Evolutionary conservation across 2,113 vertebrate genomes (phyloP).

Genomic region (Ancistrus triradiatus): DNA sequence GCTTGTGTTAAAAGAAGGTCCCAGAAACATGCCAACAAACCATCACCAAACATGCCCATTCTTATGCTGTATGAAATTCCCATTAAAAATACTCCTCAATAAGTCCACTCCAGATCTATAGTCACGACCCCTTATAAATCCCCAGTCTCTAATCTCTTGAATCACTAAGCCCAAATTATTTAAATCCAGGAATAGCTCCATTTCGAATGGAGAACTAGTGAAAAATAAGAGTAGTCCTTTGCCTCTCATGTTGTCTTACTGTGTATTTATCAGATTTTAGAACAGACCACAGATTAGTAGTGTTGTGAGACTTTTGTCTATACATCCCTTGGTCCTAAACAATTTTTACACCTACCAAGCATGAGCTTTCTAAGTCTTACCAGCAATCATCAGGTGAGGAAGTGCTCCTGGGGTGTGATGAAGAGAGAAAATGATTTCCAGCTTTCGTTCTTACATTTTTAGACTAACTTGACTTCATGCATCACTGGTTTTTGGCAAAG

Average conservation of each 20-base stretch:
- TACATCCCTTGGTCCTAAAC: too few species aligned
- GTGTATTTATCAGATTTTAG: too few species aligned
- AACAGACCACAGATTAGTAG: too few species aligned
- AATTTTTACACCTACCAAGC: conserved; percentile 8
- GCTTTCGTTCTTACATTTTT: conserved; percentile 20
- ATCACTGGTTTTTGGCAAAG: conserved; percentile 9
- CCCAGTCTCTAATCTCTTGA: too few species aligned
- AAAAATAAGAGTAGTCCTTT: too few species aligned
- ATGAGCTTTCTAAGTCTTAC: neutral
- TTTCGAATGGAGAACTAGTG: too few species aligned
- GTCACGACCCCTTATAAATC: conserved; percentile 9
- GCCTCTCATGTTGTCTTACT: too few species aligned
- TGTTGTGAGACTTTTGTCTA: neutral
- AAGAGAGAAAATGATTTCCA: neutral
- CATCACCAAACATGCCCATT: conserved; percentile 31
- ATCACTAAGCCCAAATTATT: too few species aligned
- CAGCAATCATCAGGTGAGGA: neutral
- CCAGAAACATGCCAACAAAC: conserved; percentile 29
- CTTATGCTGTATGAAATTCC: conserved; percentile 35
- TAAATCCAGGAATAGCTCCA: too few species aligned
- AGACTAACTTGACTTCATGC: conserved; percentile 32
- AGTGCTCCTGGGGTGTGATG: neutral
- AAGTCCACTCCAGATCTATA: conserved; percentile 37
- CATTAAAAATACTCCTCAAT: conserved; percentile 19
- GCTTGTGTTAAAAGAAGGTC: conserved; percentile 59